A percentile compares a stretch with the other conserved stretches of the same genome.
Conservation (phyloP, 1,140 invertebrate species). For the Leptinotarsa defecta region DNA sequence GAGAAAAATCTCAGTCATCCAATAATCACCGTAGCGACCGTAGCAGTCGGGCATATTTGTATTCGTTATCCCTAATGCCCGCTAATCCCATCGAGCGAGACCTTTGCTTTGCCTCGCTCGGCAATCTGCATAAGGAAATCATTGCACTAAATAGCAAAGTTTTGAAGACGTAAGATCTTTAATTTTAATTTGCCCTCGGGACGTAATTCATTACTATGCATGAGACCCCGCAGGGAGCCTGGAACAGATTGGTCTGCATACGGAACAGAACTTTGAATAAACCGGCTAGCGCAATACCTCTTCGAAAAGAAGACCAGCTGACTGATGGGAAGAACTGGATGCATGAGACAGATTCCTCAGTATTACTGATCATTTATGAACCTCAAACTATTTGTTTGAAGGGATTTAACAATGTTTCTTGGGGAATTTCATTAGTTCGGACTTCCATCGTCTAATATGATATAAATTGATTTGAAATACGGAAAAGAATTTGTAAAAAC, state of each 20-base stretch:
- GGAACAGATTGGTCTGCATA: conserved; percentile 52
- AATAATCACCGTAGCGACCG: conserved; percentile 5
- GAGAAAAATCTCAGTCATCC: conserved; percentile 2
- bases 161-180: conserved; percentile 55
- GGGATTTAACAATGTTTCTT: too few relatives aligned
- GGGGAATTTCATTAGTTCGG: too few relatives aligned
- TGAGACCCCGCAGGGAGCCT: conserved; percentile 48
- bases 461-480: too few relatives aligned
- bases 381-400: too few relatives aligned
- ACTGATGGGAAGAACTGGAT: not conserved
- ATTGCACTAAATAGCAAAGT: conserved; percentile 57
- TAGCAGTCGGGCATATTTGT: conserved; percentile 18
- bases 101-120: not conserved
- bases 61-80: conserved; percentile 26
- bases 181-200: conserved; percentile 57
- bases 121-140: conserved; percentile 55
- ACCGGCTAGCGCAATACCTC: conserved; percentile 22
- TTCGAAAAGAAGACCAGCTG: not conserved
- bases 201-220: conserved; percentile 59
- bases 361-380: too few relatives aligned
- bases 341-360: too few relatives aligned
- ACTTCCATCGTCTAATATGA: too few relatives aligned
- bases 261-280: conserved; percentile 53
- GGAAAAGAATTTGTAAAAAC: too few relatives aligned
- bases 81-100: conserved; percentile 11